Conservation (phyloP, 1,140 invertebrate genomes). For the Bombus vancouverensis region DNA sequence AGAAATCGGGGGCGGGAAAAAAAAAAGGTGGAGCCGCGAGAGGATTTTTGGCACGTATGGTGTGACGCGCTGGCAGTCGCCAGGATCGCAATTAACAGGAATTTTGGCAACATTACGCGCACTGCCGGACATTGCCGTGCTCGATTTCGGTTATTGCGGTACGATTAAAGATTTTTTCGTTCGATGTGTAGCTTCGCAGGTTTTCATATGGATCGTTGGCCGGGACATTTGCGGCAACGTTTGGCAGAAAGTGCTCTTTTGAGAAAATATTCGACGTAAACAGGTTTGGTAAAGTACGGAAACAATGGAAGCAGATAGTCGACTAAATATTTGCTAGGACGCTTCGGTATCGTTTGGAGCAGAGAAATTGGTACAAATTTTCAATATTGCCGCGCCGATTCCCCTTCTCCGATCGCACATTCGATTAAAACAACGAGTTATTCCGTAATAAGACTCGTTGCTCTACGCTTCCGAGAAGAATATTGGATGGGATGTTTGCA, state of each 20-base stretch:
- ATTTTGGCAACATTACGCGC: slow-evolving; percentile 39
- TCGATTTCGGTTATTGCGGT: not conserved
- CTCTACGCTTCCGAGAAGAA: not conserved
- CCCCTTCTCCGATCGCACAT: not conserved
- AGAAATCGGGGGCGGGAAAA: not conserved
- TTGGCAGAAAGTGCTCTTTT: not conserved
- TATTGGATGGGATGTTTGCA: not conserved
- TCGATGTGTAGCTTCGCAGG: too few relatives aligned
- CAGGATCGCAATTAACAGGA: slow-evolving; percentile 25
- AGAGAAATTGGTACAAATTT: too few relatives aligned
- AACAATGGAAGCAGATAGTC: not conserved
- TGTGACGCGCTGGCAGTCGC: slow-evolving; percentile 1
- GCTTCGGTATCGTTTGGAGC: not conserved
- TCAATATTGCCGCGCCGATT: too few relatives aligned
- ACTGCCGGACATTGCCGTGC: not conserved
- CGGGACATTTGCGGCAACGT: not conserved
- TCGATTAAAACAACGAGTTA: not conserved
- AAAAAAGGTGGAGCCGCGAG: not conserved
- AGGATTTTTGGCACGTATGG: slow-evolving; percentile 47
- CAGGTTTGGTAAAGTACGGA: not conserved
- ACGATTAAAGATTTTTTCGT: not conserved
- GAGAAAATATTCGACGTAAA: not conserved
- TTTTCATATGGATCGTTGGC: not conserved
- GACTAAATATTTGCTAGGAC: not conserved
- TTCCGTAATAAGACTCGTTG: too few relatives aligned